Percentiles rank a stretch among this genome's conserved stretches.
Conservation (phyloP, 92 coral and sea anemone species). For the Virgularia gustaviana region DNA sequence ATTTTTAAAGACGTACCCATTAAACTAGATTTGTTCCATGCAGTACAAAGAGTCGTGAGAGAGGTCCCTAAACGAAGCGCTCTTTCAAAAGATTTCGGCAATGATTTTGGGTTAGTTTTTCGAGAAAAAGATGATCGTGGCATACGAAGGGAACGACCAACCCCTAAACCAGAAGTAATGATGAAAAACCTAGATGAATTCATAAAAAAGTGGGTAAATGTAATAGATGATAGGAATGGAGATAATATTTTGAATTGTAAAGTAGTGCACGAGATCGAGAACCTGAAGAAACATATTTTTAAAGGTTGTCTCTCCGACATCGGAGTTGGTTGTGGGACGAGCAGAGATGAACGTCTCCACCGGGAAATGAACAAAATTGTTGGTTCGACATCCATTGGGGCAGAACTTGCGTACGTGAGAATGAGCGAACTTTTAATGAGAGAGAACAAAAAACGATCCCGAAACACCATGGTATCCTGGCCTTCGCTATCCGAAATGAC, state of each 20-base stretch:
- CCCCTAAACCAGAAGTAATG: background rate
- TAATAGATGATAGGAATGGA: no score
- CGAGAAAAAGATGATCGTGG: background rate
- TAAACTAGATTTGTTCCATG: slow-evolving; percentile 5
- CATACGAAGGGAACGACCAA: background rate
- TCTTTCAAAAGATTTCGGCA: background rate
- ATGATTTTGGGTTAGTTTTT: background rate
- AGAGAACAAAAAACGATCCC: background rate
- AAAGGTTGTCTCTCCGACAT: no score
- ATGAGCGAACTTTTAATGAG: slow-evolving; percentile 11
- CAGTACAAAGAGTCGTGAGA: slow-evolving; percentile 8
- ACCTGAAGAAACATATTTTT: slow-evolving; percentile 12
- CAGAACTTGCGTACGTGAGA: background rate
- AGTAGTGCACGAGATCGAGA: background rate
- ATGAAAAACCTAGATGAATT: background rate
- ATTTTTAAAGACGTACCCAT: background rate
- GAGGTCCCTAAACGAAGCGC: slow-evolving; percentile 2
- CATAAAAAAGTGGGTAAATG: background rate
- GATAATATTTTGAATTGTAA: background rate
- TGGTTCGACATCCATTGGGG: background rate
- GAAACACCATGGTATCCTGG: slow-evolving; percentile 1
- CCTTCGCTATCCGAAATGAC: slow-evolving; percentile 3
- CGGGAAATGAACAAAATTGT: slow-evolving; percentile 24
- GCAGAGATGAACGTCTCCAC: slow-evolving; percentile 22
- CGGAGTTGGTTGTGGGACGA: no score